A percentile compares a stretch with the other conserved stretches of the same genome.
Evolutionary conservation across 2,888 invertebrate genomes (phyloP).

Genomic region (Pelosia muscerda): DNA sequence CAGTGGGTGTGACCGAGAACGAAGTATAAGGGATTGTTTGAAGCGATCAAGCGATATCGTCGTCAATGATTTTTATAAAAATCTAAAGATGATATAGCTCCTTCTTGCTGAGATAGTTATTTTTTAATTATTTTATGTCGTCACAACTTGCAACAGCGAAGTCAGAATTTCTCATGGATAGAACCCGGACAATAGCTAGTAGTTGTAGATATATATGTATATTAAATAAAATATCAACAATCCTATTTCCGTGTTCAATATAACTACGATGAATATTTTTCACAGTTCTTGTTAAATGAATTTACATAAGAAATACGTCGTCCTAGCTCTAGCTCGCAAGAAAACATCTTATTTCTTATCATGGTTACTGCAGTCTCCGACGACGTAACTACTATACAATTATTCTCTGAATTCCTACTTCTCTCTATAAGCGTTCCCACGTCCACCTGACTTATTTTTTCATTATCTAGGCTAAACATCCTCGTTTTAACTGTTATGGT

Average conservation of each 20-base stretch:
- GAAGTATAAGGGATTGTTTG: no score
- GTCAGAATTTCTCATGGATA: no score
- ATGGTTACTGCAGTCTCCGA: neutral
- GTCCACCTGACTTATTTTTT: conserved; percentile 16
- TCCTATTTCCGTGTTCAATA: neutral
- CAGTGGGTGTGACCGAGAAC: no score
- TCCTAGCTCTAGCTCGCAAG: neutral
- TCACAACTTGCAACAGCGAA: no score
- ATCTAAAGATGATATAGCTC: no score
- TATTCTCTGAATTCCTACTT: conserved; percentile 6
- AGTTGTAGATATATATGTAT: no score
- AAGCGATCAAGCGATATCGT: no score
- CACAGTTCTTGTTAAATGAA: neutral
- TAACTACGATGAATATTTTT: neutral
- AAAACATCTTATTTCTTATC: conserved; percentile 16
- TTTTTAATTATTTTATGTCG: no score
- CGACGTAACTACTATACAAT: conserved; percentile 2
- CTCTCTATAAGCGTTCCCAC: neutral
- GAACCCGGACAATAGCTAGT: neutral
- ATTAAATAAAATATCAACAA: neutral
- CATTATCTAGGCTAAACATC: conserved; percentile 13
- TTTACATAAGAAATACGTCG: conserved; percentile 1
- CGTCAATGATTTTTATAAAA: no score
- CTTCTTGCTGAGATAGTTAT: no score
- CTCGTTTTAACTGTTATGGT: conserved; percentile 7